Percentiles rank a stretch among this genome's conserved stretches.
Conservation (phyloP, 2,113 vertebrate species). For the Bungarus multicinctus region DNA sequence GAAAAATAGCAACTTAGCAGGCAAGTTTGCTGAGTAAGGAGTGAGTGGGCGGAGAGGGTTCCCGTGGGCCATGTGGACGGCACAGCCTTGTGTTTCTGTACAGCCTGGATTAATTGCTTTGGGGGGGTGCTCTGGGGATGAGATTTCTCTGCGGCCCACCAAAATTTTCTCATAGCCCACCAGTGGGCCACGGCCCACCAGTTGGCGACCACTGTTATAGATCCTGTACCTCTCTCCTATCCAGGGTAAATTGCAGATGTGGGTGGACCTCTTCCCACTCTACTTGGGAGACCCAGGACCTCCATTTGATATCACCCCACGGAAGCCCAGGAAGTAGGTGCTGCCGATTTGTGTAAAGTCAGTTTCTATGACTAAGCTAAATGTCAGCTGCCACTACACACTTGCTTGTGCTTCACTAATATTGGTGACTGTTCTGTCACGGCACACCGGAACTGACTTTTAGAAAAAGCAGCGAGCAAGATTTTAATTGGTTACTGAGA, state of each 20-base stretch:
- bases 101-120: too few relatives aligned
- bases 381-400: neutral
- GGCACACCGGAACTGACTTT: neutral
- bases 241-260: slow-evolving; percentile 77
- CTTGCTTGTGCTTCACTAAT: neutral
- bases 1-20: too few relatives aligned
- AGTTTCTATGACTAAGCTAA: neutral
- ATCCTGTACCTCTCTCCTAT: fast-evolving
- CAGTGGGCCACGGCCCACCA: too few relatives aligned
- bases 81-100: too few relatives aligned
- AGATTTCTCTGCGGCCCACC: too few relatives aligned
- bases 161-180: too few relatives aligned
- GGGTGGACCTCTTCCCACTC: slow-evolving; percentile 75
- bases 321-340: slow-evolving; percentile 63
- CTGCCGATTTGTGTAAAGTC: neutral
- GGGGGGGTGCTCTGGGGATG: too few relatives aligned
- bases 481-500: too few relatives aligned
- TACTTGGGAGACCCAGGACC: slow-evolving; percentile 66
- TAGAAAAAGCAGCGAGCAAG: neutral
- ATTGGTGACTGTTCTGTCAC: neutral
- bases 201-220: too few relatives aligned
- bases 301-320: slow-evolving; percentile 62
- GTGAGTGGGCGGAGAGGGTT: too few relatives aligned
- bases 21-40: too few relatives aligned
- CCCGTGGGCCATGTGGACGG: too few relatives aligned